These are phyloP conservation scores for Sarcophaga caerulescens DNA, from an alignment of 2,888 invertebrate species.

Conservation along the genomic window DNA sequence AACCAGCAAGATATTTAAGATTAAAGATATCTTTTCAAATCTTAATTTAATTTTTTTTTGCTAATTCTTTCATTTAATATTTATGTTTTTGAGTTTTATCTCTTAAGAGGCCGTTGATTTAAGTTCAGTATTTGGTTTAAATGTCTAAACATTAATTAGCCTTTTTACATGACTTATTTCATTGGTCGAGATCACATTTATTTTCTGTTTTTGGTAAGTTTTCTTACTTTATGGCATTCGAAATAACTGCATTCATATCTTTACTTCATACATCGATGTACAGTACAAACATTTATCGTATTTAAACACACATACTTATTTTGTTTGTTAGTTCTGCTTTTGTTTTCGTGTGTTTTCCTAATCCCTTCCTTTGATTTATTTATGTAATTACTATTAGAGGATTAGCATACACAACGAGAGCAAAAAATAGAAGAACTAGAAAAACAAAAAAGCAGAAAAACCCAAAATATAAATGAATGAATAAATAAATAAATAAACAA, in stretches of 20 bases:
- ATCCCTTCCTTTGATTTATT: conserved; percentile 64
- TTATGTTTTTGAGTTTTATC: background rate
- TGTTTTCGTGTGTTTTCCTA: conserved; percentile 39
- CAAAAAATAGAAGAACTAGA: background rate
- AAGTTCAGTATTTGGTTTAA: conserved; percentile 7
- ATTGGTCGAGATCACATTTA: background rate
- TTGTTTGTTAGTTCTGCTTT: background rate
- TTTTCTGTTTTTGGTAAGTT: background rate
- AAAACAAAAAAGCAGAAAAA: conserved; percentile 21
- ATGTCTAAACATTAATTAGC: conserved; percentile 26
- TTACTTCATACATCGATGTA: background rate
- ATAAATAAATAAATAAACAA: conserved; percentile 27
- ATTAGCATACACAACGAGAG: conserved; percentile 50
- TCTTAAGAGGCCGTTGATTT: background rate
- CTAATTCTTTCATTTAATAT: background rate
- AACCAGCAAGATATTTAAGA: no score
- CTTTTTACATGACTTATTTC: conserved; percentile 10
- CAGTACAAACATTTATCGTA: background rate
- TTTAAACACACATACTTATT: background rate
- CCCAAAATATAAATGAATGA: background rate
- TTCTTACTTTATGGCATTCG: background rate
- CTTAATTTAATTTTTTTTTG: background rate
- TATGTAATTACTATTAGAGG: conserved; percentile 65
- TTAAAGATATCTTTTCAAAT: no score
- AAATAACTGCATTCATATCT: background rate